Percentiles rank a stretch among this genome's conserved stretches.
Conservation (phyloP, 2,797 vertebrate species). For the Mastacembelus armatus region DNA sequence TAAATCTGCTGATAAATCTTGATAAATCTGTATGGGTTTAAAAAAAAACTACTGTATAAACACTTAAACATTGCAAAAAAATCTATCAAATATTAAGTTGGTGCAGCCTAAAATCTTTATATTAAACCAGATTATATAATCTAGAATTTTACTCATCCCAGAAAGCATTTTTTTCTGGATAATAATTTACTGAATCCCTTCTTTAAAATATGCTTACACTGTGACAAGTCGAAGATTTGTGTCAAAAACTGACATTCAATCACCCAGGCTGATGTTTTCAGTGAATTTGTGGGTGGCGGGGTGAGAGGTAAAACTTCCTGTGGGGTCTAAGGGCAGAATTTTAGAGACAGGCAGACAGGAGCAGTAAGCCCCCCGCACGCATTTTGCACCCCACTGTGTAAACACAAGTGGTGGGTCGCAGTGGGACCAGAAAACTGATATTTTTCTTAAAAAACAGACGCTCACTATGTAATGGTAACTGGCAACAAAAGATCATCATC, state of each 20-base stretch:
- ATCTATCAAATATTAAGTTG: background rate
- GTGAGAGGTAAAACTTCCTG: conserved; percentile 58
- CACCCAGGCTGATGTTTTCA: background rate
- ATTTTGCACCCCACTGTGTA: conserved; percentile 61
- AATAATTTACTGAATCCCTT: background rate
- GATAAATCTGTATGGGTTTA: background rate
- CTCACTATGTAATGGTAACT: conserved; percentile 10
- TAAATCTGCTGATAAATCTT: background rate
- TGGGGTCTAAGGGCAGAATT: conserved; percentile 61
- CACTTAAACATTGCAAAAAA: background rate
- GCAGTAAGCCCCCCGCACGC: conserved; percentile 45
- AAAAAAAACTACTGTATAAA: no score
- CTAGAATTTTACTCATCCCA: no score
- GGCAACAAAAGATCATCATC: conserved; percentile 6
- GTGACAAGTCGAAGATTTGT: background rate
- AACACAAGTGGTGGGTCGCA: conserved; percentile 62
- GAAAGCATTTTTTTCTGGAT: background rate
- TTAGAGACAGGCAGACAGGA: conserved; percentile 44
- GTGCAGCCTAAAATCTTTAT: background rate
- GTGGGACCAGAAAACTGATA: conserved; percentile 33
- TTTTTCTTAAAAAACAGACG: conserved; percentile 30
- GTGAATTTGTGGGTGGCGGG: conserved; percentile 63
- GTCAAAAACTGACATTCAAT: no score
- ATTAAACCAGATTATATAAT: no score
- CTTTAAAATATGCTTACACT: background rate